Base-by-base conservation (phyloP, 2,888 invertebrate species). In the Andrena hattorfiana region DNA sequence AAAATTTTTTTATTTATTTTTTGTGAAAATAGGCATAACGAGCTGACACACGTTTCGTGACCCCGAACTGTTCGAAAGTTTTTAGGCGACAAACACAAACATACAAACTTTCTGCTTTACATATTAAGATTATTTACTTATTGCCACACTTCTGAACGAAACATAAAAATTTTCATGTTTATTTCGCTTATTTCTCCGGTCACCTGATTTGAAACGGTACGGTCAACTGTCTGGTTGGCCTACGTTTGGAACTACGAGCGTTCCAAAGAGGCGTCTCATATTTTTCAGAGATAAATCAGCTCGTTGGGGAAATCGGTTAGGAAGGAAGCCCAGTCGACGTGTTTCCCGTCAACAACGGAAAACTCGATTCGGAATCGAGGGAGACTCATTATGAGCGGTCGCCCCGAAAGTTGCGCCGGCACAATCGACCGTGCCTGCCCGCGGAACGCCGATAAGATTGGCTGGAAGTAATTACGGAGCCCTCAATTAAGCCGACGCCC, bases 401-500 rank as follows among this genome's bases (percentile, higher is more conserved):
- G 60, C 7, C 23, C n/a, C 35, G 63, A 69, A 69, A 72, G 78
- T 71, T 77, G 63, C 51, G 23, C 28, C 35, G 59, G 70, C 69
- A 72, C 42, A 76, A 81, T 72, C 81, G 78, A 26, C 35, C 30
- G 32, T 73, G 54, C 26, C 70, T 56, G 60, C 67, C 42, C 77
- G 83, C 70, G 67, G 54, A 79, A 70, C 69, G 56, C 42, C 62
- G 85, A 76, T 83, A 85, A 88, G 83, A 85, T 88, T 74, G 81
- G 67, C 81, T 81, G 78, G 82, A 86, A 87, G 89, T 72, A 85
- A 89, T 89, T 86, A 80, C 77, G 80, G 68, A 48, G 68, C 56
- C 81, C 68, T 80, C 85, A 80, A 88, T 85, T 85, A 87, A 85
- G 81, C 81, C 78, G 76, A 80, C 80, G 84, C 82, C 67, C 78